A percentile compares a stretch with the other conserved stretches of the same genome.
Conservation (phyloP, 2,113 vertebrate genomes). For the Panthera tigris region DNA sequence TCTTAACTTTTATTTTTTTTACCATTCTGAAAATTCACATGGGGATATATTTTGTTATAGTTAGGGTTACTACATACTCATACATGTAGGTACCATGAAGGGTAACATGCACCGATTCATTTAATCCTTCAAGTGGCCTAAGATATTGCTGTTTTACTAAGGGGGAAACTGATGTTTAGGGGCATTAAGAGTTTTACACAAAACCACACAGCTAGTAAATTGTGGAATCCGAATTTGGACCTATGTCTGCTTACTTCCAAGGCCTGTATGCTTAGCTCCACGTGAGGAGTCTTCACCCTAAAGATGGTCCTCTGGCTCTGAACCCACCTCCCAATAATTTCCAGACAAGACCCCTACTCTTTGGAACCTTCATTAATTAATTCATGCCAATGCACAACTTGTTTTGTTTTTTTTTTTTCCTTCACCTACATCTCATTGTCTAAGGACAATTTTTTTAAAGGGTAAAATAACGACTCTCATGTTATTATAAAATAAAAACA, state of each 20-base stretch:
- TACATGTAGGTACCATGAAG: background rate
- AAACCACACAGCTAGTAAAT: background rate
- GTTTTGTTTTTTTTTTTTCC: background rate
- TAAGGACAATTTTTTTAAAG: background rate
- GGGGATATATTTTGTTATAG: background rate
- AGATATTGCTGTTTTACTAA: background rate
- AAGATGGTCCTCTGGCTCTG: background rate
- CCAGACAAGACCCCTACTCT: background rate
- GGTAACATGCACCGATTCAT: background rate
- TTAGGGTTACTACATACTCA: background rate
- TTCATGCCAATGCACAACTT: background rate
- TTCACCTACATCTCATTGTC: background rate
- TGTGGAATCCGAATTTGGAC: background rate
- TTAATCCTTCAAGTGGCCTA: background rate
- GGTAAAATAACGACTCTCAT: background rate
- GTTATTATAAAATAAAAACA: background rate
- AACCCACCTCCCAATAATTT: background rate
- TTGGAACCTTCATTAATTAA: background rate
- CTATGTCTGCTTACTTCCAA: background rate
- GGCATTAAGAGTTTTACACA: background rate
- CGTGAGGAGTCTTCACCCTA: background rate
- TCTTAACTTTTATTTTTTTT: background rate
- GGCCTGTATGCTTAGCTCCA: too few relatives aligned
- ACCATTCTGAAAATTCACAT: background rate
- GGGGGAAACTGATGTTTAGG: background rate